phyloP scores from a whole-genome alignment of 2,888 invertebrate species.

The Patella depressa region DNA sequence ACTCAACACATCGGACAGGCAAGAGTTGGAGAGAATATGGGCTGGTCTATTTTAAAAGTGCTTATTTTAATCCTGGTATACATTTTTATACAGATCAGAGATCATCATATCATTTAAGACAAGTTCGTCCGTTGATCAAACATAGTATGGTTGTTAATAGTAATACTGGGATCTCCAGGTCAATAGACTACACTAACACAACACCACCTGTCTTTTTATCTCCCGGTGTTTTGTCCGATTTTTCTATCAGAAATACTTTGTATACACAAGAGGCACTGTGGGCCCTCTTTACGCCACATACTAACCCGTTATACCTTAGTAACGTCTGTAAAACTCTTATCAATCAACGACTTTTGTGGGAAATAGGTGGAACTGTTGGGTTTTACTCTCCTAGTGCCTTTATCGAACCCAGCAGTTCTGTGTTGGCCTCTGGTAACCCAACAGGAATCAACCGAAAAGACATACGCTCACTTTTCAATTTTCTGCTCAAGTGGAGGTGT shows the following conservation, averaged over 20 bases:
- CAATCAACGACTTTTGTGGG: neutral
- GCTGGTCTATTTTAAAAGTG: no score
- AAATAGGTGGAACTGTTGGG: constrained; percentile 2
- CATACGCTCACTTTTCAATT: neutral
- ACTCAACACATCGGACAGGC: no score
- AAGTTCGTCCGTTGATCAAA: no score
- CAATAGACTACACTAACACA: no score
- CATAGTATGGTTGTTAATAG: no score
- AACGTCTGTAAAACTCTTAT: neutral
- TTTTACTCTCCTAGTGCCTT: neutral
- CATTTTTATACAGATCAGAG: no score
- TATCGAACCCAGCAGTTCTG: neutral
- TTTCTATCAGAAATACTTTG: neutral
- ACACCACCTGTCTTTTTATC: neutral
- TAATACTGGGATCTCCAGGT: no score
- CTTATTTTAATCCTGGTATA: no score
- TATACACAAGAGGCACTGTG: neutral
- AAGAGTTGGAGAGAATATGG: no score
- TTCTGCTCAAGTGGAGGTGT: neutral
- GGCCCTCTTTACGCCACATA: neutral
- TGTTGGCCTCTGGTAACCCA: neutral
- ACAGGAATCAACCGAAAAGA: neutral
- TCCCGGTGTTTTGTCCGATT: neutral
- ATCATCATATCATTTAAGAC: no score
- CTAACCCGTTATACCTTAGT: neutral